Evolutionary conservation across 2,797 vertebrate species (phyloP), one percentile per base, ranked within the genome.

Genomic region (Schizopygopsis pylzovi): DNA sequence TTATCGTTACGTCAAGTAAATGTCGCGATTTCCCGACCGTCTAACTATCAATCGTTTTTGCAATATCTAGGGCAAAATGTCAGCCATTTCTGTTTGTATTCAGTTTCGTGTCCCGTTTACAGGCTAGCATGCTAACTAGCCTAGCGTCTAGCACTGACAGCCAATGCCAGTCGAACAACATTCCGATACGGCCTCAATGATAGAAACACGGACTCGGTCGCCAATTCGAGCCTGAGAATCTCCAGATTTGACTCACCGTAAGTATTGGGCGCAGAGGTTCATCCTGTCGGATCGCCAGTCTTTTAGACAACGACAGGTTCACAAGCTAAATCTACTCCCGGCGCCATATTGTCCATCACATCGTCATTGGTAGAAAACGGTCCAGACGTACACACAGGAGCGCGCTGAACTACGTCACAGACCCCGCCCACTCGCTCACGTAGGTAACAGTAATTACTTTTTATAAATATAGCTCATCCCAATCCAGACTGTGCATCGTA

Each of bases 261-360:
- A 90, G 49, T 94, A 95, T 16, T 95, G 94, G 49, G 93, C 93
- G 90, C 95, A 96, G 92, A 95, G 93, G 94, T 94, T 96, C 95
- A 96, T 96, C 89, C 93, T 95, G 92, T 81, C 91, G 87, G 92
- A 89, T 92, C 89, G 56, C 89, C 93, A 82, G 92, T 70, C 86
- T 84, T 85, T 94, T 90, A 95, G 82, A 92, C 91, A 78, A 89
- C 90, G 91, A 93, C 92, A 90, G 90, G 91, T 90, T 89, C 92
- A 81, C 83, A 89, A 84, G 93, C 93, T 92, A 94, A 89, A 89
- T 91, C 87, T 90, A 82, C 91, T 87, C 87, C 92, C 88, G 94
- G 87, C 95, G 95, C 95, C 95, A 96, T 96, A 49, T 95, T 95
- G 95, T 93, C 94, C 90, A 93, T 92, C 92, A 92, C 88, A 93